A percentile compares a stretch with the other conserved stretches of the same genome.
These are phyloP conservation scores for Caenorhabditis panamensis DNA, from an alignment of 2,888 invertebrate genomes.

Conservation along the genomic window DNA sequence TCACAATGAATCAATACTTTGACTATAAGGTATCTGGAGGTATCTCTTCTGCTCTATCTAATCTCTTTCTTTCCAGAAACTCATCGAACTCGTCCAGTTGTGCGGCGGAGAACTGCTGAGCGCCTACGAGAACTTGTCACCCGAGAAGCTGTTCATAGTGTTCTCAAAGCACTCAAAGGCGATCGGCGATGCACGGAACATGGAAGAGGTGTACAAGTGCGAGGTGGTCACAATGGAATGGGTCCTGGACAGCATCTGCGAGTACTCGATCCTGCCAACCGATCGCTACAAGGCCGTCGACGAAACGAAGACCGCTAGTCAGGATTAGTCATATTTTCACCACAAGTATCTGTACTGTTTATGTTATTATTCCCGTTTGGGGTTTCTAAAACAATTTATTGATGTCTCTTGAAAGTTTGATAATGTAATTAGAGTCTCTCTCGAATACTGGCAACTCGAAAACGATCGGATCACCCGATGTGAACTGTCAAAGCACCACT, in stretches of 20 bases:
- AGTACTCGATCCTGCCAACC: constrained; percentile 41
- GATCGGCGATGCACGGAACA: constrained; percentile 25
- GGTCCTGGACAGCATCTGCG: constrained; percentile 57
- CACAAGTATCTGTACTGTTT: not conserved
- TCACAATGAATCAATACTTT: constrained; percentile 36
- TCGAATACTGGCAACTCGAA: too few species aligned
- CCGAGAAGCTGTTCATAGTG: constrained; percentile 49
- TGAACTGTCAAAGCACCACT: too few species aligned
- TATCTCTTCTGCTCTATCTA: too few species aligned
- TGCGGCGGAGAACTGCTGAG: constrained; percentile 56
- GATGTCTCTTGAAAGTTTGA: too few species aligned
- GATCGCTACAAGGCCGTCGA: constrained; percentile 36
- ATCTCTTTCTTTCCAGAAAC: constrained; percentile 50
- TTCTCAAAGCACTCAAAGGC: constrained; percentile 56
- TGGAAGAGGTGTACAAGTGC: constrained; percentile 41
- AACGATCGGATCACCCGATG: too few species aligned
- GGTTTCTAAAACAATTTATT: too few species aligned
- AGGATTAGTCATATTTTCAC: not conserved
- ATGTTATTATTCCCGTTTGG: too few species aligned
- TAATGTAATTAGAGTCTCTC: too few species aligned
- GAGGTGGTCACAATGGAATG: constrained; percentile 53
- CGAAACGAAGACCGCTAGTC: not conserved
- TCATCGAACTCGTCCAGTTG: constrained; percentile 53
- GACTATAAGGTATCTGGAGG: constrained; percentile 55
- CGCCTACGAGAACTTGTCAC: constrained; percentile 26